These are phyloP conservation scores for Lasioglossum lativentre DNA, from an alignment of 2,888 invertebrate species.

Conservation along the genomic window DNA sequence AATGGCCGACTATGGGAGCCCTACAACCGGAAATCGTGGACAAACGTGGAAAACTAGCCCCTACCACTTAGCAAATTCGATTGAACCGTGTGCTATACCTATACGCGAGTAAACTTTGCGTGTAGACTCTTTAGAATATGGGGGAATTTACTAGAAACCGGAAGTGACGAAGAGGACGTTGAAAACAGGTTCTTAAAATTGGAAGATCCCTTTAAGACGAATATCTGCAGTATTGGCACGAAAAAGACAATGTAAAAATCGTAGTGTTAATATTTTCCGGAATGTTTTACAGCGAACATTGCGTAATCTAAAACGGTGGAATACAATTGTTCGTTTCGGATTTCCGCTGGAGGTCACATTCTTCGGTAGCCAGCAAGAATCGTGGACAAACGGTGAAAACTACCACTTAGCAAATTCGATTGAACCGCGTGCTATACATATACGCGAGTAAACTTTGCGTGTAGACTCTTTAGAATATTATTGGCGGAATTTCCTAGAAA, in stretches of 20 bases:
- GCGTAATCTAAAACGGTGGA: neutral
- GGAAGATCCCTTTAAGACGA: neutral
- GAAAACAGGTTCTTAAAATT: neutral
- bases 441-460: neutral
- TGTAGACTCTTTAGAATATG: neutral
- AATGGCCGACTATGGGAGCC: neutral
- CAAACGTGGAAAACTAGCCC: neutral
- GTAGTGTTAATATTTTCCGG: neutral
- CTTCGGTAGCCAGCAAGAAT: too few species aligned
- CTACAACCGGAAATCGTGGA: constrained; percentile 34
- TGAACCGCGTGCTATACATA: neutral
- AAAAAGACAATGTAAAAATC: neutral
- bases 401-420: neutral
- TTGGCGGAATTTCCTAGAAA: neutral
- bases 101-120: neutral
- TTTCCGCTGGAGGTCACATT: neutral
- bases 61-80: neutral
- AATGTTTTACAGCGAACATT: neutral
- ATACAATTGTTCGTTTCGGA: neutral
- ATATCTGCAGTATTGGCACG: neutral
- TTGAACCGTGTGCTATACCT: neutral
- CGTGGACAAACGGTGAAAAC: constrained; percentile 6
- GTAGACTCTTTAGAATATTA: neutral
- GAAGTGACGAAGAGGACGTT: neutral
- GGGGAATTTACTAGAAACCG: neutral